Evolutionary conservation across 2,113 vertebrate species (phyloP).

Genomic region (Glaucomys volans): DNA sequence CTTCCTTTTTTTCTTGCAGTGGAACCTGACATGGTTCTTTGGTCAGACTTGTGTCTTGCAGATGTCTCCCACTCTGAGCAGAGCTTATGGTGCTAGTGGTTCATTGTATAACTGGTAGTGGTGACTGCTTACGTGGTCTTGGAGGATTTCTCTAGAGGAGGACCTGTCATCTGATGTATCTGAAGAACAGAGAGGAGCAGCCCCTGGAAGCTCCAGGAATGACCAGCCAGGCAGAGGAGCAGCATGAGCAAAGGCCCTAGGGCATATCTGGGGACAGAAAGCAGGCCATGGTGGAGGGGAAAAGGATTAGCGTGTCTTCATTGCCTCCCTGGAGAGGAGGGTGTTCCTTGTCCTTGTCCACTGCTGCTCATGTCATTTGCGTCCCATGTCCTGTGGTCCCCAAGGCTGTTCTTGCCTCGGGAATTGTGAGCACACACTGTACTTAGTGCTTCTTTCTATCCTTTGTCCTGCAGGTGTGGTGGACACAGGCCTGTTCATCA

Average conservation of each 20-base stretch:
- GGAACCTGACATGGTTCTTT: neutral
- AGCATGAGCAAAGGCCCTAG: neutral
- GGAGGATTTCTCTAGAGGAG: neutral
- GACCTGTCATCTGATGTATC: neutral
- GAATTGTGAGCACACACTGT: neutral
- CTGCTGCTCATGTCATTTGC: neutral
- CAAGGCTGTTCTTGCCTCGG: neutral
- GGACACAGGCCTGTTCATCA: slow-evolving; percentile 97
- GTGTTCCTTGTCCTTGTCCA: neutral
- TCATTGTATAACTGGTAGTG: neutral
- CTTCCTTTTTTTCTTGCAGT: neutral
- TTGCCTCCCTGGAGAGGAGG: neutral
- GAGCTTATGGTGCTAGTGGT: neutral
- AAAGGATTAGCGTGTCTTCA: too few relatives aligned
- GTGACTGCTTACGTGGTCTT: neutral
- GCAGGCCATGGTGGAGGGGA: neutral
- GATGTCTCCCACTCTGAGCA: neutral
- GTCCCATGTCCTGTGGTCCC: rapidly evolving
- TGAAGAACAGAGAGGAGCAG: neutral
- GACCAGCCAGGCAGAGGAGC: neutral
- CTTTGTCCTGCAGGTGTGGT: slow-evolving; percentile 92
- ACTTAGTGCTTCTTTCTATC: neutral
- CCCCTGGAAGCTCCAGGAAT: neutral
- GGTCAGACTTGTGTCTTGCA: neutral
- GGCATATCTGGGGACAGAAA: neutral